phyloP scores from a whole-genome alignment of 2,113 vertebrate species.

The Rhipidura dahli region DNA sequence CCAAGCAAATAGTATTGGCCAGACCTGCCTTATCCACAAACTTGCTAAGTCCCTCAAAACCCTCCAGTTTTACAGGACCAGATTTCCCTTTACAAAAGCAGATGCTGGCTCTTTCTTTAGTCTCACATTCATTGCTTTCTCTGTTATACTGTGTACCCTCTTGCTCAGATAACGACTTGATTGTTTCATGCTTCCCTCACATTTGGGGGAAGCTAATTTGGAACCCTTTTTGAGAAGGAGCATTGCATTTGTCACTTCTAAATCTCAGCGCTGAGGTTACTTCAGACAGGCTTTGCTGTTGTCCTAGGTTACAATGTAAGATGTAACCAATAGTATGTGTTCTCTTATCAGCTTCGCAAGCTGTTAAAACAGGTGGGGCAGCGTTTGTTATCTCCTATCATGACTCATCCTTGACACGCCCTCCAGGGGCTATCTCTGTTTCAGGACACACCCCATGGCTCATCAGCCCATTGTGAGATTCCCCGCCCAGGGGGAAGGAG shows the following conservation, averaged over 20 bases:
- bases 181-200: background rate
- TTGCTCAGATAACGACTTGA: background rate
- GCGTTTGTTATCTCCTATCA: too few relatives aligned
- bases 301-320: background rate
- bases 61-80: background rate
- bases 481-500: background rate
- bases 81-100: background rate
- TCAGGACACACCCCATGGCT: too few relatives aligned
- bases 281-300: too few relatives aligned
- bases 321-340: background rate
- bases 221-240: background rate
- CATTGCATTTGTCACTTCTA: background rate
- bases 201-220: background rate
- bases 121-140: background rate
- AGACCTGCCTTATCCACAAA: background rate
- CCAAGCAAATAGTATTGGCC: background rate
- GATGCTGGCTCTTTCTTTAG: background rate
- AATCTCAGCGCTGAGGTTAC: too few relatives aligned
- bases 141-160: background rate
- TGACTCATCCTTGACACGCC: too few relatives aligned
- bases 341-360: background rate
- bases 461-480: background rate
- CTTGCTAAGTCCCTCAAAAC: background rate
- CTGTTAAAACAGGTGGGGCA: background rate
- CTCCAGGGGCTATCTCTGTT: too few relatives aligned